Evolutionary conservation across 2,113 vertebrate species (phyloP).

Genomic region (Ammodytes marinus): DNA sequence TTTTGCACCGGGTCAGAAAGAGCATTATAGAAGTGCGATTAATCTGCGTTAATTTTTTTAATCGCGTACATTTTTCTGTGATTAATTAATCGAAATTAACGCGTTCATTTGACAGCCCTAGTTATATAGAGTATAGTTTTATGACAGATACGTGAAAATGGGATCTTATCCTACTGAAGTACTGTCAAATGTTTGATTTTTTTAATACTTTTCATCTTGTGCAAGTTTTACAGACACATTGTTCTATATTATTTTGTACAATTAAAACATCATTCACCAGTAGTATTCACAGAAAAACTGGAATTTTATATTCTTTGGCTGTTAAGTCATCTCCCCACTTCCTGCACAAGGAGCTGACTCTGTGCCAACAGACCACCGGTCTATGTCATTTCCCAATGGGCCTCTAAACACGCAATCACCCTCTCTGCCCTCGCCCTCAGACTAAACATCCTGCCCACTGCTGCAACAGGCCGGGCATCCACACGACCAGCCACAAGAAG

Average conservation of each 20-base stretch:
- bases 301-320: neutral
- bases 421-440: slow-evolving; percentile 65
- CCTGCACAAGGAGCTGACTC: slow-evolving; percentile 22
- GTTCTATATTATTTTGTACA: neutral
- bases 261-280: neutral
- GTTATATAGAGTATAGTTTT: no score
- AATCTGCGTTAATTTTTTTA: no score
- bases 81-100: no score
- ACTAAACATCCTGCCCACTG: slow-evolving; percentile 84
- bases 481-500: slow-evolving; percentile 12
- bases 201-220: neutral
- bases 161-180: neutral
- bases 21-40: no score
- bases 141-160: neutral
- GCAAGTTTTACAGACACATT: neutral
- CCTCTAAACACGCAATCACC: slow-evolving; percentile 58
- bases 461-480: slow-evolving; percentile 49
- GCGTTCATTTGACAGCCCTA: no score
- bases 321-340: neutral
- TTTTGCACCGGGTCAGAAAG: no score
- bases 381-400: slow-evolving; percentile 68
- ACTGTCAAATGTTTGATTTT: neutral
- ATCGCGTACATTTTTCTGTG: no score
- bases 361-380: slow-evolving; percentile 20
- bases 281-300: neutral